phyloP scores from a whole-genome alignment of 2,797 vertebrate species.

The Pipistrellus pipistrellus region DNA sequence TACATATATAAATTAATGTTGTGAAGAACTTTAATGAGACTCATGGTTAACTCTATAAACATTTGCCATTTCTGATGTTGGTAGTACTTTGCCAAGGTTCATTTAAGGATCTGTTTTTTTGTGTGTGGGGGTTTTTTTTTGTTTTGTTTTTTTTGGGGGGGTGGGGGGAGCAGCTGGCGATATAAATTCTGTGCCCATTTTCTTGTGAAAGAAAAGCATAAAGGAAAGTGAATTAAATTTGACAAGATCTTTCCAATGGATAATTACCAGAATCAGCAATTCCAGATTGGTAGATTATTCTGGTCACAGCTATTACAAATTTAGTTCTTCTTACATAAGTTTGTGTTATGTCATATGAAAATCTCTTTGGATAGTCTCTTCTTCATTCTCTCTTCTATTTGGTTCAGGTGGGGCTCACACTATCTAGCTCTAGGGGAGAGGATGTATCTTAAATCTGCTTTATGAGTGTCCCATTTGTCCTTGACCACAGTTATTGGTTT shows the following conservation, averaged over 20 bases:
- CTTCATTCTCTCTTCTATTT: background rate
- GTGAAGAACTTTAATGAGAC: background rate
- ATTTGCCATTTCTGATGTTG: slow-evolving; percentile 36
- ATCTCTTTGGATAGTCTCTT: background rate
- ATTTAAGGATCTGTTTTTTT: slow-evolving; percentile 52
- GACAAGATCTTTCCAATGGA: slow-evolving; percentile 17
- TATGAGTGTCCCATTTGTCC: background rate
- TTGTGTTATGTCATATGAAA: background rate
- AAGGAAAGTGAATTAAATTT: slow-evolving; percentile 46
- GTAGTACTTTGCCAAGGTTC: slow-evolving; percentile 38
- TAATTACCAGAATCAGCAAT: slow-evolving; percentile 6
- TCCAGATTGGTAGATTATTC: slow-evolving; percentile 18
- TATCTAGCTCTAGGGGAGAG: background rate
- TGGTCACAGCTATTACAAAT: slow-evolving; percentile 15
- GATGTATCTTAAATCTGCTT: background rate
- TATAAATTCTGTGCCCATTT: slow-evolving; percentile 54
- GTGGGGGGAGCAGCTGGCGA: slow-evolving; percentile 23
- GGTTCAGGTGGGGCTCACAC: background rate
- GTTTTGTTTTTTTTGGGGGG: too few relatives aligned
- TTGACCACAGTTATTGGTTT: background rate
- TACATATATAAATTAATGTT: background rate
- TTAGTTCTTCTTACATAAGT: background rate
- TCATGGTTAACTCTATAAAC: background rate
- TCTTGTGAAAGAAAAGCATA: slow-evolving; percentile 64
- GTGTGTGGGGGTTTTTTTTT: too few relatives aligned